These are phyloP conservation scores for Sebastes matsubarae DNA, from an alignment of 2,797 vertebrate genomes.

Conservation along the genomic window DNA sequence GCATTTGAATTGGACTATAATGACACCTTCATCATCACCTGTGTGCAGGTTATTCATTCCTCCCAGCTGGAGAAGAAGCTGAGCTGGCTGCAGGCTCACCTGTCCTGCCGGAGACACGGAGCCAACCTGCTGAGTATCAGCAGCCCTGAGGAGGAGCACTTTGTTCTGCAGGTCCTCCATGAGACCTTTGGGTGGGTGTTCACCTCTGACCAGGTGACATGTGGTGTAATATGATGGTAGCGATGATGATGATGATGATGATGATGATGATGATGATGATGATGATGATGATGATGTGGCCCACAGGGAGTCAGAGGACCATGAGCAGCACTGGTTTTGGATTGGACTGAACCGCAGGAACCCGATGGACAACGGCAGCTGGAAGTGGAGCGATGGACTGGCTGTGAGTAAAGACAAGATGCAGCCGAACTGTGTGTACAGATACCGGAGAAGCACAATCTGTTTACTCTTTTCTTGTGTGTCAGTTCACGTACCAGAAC, in stretches of 20 bases:
- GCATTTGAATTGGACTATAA: background rate
- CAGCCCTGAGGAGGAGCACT: slow-evolving; percentile 90
- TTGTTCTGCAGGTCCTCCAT: slow-evolving; percentile 88
- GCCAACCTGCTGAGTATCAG: slow-evolving; percentile 92
- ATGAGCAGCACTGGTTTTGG: slow-evolving; percentile 98
- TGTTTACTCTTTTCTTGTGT: background rate
- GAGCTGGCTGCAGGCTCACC: slow-evolving; percentile 90
- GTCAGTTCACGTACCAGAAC: slow-evolving; percentile 93
- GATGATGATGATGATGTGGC: slow-evolving; percentile 10
- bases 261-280: background rate
- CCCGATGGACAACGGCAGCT: slow-evolving; percentile 86
- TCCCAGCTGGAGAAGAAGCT: slow-evolving; percentile 88
- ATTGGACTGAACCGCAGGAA: slow-evolving; percentile 93
- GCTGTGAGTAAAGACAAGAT: slow-evolving; percentile 83
- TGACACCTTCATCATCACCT: background rate
- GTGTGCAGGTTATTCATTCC: slow-evolving; percentile 87
- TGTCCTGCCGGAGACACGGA: slow-evolving; percentile 87
- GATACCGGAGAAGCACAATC: background rate
- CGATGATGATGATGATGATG: background rate
- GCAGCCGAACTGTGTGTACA: background rate
- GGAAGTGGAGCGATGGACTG: slow-evolving; percentile 94
- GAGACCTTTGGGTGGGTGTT: slow-evolving; percentile 91
- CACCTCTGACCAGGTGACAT: background rate
- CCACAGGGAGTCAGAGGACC: slow-evolving; percentile 87
- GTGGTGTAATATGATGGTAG: background rate